Base-by-base conservation (phyloP, 1,140 invertebrate genomes). In the Rhynchophorus ferrugineus region DNA sequence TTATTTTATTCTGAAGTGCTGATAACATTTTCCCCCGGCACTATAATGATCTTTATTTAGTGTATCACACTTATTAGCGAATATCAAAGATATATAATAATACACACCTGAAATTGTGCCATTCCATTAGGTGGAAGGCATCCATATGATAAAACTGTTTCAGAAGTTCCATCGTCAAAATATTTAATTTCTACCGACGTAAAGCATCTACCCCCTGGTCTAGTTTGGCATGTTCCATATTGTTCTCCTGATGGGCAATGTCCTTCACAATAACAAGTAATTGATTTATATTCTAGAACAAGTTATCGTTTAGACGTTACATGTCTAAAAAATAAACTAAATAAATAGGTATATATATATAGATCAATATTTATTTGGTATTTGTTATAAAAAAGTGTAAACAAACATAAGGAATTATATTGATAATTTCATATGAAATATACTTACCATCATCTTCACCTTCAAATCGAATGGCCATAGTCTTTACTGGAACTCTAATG, bases 61-160 rank as follows among this genome's bases (percentile, higher is more conserved):
- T n/a, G n/a, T n/a, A n/a, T n/a, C n/a, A n/a, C n/a, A n/a, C n/a
- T n/a, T n/a, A n/a, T n/a, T n/a, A n/a, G n/a, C n/a, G n/a, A n/a
- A n/a, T n/a, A n/a, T n/a, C n/a, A n/a, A n/a, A n/a, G n/a, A n/a
- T n/a, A n/a, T n/a, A n/a, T n/a, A n/a, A n/a, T n/a, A 9, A 45
- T 2, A 59, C 58, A 69, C 60, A 89, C 87, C 79, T 89, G 86
- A 87, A 55, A 43, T 17, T 47, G 3, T 3, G 46, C 86, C 18
- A 79, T 75, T 70, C 92, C 90, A 37, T 89, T 87, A 0, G 88
- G 80, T 21, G 89, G 83, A 61, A 95, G 75, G 66, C 92, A 96
- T 1, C 92, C 92, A 63, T 82, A 92, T 9, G 83, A 86, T 55
- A 77, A 74, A 59, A 88, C 83, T 11, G 83, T 75, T 49, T 75